These are phyloP conservation scores for Hippocampus mohnikei DNA, from an alignment of 2,113 vertebrate genomes.

Conservation along the genomic window DNA sequence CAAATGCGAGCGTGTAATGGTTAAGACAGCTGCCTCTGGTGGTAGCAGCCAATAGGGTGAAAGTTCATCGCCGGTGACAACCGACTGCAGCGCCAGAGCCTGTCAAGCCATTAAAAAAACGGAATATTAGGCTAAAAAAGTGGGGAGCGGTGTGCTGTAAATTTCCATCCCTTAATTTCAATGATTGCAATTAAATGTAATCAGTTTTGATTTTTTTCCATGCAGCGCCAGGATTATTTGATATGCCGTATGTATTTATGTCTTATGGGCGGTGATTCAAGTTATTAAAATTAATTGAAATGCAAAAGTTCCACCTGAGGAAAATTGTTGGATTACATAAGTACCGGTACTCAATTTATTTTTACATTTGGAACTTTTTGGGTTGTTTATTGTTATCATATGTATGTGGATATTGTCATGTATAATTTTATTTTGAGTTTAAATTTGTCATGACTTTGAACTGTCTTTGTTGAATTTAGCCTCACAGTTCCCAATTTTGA, in stretches of 20 bases:
- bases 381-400: no score
- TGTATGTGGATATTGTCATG: no score
- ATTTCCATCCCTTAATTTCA: conserved; percentile 52
- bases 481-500: no score
- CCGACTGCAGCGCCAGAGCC: conserved; percentile 44
- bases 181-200: conserved; percentile 58
- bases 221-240: conserved; percentile 19
- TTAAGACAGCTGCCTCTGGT: conserved; percentile 72
- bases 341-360: neutral
- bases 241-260: conserved; percentile 5
- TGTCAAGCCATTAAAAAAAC: conserved; percentile 62
- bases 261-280: neutral
- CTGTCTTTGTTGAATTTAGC: neutral
- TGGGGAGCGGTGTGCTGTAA: conserved; percentile 30
- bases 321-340: neutral
- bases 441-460: neutral
- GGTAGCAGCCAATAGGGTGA: conserved; percentile 67
- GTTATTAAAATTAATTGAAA: neutral
- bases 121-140: conserved; percentile 45
- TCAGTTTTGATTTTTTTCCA: conserved; percentile 41
- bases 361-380: no score
- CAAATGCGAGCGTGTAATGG: conserved; percentile 71
- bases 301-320: neutral
- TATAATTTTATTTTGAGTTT: no score
- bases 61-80: conserved; percentile 70